phyloP scores from a whole-genome alignment of 1,140 invertebrate genomes.

The Idris sp. region DNA sequence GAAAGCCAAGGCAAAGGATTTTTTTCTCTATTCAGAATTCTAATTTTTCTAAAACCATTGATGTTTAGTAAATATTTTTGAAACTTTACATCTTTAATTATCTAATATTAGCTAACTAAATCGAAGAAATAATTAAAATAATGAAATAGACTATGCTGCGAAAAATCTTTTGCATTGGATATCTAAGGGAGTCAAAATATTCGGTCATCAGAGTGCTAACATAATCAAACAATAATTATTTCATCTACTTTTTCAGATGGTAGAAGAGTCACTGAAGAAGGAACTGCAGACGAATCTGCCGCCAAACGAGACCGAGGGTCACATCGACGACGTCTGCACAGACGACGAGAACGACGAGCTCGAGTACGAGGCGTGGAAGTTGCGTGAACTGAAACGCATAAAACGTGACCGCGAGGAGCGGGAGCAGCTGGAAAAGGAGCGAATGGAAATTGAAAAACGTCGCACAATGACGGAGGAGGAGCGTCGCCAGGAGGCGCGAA shows the following conservation, averaged over 20 bases:
- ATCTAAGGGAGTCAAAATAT: too few relatives aligned
- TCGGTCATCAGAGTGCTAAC: too few relatives aligned
- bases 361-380: slow-evolving; percentile 98
- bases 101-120: too few relatives aligned
- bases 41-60: too few relatives aligned
- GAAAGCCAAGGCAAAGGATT: too few relatives aligned
- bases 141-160: too few relatives aligned
- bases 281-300: slow-evolving; percentile 77
- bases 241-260: slow-evolving; percentile 80
- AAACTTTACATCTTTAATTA: too few relatives aligned
- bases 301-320: slow-evolving; percentile 81
- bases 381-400: slow-evolving; percentile 96
- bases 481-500: slow-evolving; percentile 88
- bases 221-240: too few relatives aligned
- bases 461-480: slow-evolving; percentile 98
- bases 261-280: slow-evolving; percentile 92
- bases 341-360: slow-evolving; percentile 99
- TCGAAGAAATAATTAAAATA: too few relatives aligned
- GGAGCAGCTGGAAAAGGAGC: slow-evolving; percentile 92
- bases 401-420: slow-evolving; percentile 97
- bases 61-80: too few relatives aligned
- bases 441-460: slow-evolving; percentile 93
- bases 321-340: slow-evolving; percentile 93
- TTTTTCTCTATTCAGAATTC: too few relatives aligned
- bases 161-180: too few relatives aligned